Percentiles rank a stretch among this genome's conserved stretches.
Conservation (phyloP, 2,888 invertebrate genomes). For the Andrena flavipes region DNA sequence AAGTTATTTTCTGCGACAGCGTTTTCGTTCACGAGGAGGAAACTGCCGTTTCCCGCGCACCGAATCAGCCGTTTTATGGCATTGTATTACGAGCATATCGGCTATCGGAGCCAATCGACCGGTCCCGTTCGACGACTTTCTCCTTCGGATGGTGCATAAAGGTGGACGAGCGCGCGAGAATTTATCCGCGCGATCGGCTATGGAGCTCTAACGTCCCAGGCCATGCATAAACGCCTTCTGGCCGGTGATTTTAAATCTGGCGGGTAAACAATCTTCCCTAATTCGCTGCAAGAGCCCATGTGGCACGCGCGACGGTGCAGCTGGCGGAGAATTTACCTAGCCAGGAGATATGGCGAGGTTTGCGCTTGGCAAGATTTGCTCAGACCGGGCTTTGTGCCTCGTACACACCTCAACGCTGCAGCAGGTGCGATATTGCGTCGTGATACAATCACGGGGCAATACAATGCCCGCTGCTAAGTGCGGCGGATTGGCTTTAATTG, state of each 20-base stretch:
- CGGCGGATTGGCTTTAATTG: constrained; percentile 58
- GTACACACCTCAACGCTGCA: constrained; percentile 52
- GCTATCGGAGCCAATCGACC: constrained; percentile 34
- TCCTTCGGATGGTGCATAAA: constrained; percentile 12
- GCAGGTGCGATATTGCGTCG: constrained; percentile 70
- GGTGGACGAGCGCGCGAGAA: constrained; percentile 11
- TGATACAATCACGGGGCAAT: constrained; percentile 45
- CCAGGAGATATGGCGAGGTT: constrained; percentile 56
- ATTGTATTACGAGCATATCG: constrained; percentile 41
- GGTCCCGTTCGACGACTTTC: constrained; percentile 31
- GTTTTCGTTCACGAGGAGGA: constrained; percentile 16
- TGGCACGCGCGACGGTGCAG: constrained; percentile 44
- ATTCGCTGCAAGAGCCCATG: constrained; percentile 34
- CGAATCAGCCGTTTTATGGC: constrained; percentile 44
- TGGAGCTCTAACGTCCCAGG: not conserved
- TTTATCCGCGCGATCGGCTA: constrained; percentile 10
- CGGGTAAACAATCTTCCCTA: constrained; percentile 33
- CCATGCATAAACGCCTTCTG: constrained; percentile 23
- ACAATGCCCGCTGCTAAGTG: constrained; percentile 51
- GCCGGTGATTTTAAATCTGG: constrained; percentile 32
- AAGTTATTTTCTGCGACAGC: constrained; percentile 29
- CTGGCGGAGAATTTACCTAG: constrained; percentile 52
- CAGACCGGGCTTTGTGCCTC: constrained; percentile 62
- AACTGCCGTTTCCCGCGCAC: constrained; percentile 25
- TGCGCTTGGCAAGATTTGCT: constrained; percentile 68